Evolutionary conservation across 2,888 invertebrate genomes (phyloP), one percentile per base, ranked within the genome.

Genomic region (Dryobotodes eremita): DNA sequence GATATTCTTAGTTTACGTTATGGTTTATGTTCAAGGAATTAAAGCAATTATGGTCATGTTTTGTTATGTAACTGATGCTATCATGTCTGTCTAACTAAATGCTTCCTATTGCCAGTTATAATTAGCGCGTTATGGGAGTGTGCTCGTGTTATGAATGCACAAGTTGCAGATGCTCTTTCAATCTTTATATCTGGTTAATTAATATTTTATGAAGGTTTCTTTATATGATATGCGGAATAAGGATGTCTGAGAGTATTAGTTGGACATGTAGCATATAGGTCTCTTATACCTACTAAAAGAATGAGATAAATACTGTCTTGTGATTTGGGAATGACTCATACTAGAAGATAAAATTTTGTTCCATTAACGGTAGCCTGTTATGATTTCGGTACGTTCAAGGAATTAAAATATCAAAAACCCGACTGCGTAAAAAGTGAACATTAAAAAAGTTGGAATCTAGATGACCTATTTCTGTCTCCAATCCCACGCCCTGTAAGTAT

Each of bases 1-100:
- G 90, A 85, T 89, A 92, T 93, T 91, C 91, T 87, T 80, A 59
- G 70, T 81, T 85, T 36, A 65, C 53, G 36, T 69, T 80, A 80
- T 82, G 84, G 84, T 86, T 87, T 84, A 86, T 87, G 83, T 84
- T 82, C 78, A 71, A 73, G 80, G 77, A 82, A 87, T 91, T 88
- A 88, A 82, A 83, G 86, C 88, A 82, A 83, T 91, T 86, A 85
- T 79, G 65, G 79, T 79, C 80, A 53, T 83, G 82, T 85, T 71
- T 78, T 68, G 82, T 89, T 89, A 84, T 85, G 84, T 91, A 88
- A 85, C 85, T 87, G 64, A 66, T 77, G 76, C 81, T 85, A 71
- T 85, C 74, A 15, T 83, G 76, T 73, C 69, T 59, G 15, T 82
- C 66, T 85, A 84, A 86, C 66, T 85, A 84, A 86, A 88, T 88